phyloP scores from a whole-genome alignment of 2,888 invertebrate genomes.

The Argyresthia albistria region DNA sequence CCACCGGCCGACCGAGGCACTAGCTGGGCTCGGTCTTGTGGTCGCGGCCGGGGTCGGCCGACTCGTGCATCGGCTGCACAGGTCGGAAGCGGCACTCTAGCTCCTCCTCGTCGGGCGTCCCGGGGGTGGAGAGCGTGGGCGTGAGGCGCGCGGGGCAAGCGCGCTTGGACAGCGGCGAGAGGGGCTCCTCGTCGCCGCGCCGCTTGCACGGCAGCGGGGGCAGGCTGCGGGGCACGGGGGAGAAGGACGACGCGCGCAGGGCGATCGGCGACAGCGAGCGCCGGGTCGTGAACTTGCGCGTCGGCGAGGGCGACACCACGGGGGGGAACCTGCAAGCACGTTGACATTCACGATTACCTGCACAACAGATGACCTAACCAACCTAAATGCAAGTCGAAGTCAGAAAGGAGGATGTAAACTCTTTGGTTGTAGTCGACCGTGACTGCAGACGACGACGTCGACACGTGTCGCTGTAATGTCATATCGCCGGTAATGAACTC shows the following conservation, averaged over 20 bases:
- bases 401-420: too few species aligned
- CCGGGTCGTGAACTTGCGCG: constrained; percentile 85
- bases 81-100: constrained; percentile 64
- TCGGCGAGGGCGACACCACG: constrained; percentile 86
- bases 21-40: constrained; percentile 63
- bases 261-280: constrained; percentile 92
- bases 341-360: too few species aligned
- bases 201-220: constrained; percentile 71
- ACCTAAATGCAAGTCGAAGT: too few species aligned
- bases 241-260: constrained; percentile 82
- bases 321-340: constrained; percentile 58
- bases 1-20: constrained; percentile 14
- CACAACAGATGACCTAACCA: too few species aligned
- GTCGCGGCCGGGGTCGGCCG: constrained; percentile 30
- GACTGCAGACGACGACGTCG: too few species aligned
- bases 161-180: constrained; percentile 55
- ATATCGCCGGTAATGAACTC: too few species aligned
- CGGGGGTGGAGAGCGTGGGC: constrained; percentile 57
- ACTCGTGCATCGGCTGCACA: constrained; percentile 47
- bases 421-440: too few species aligned
- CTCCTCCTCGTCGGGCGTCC: constrained; percentile 59
- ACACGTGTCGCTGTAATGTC: too few species aligned
- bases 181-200: constrained; percentile 68
- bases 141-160: constrained; percentile 47
- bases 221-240: constrained; percentile 73